Evolutionary conservation across 2,888 invertebrate species (phyloP).

Genomic region (Acanthopleura granulata): DNA sequence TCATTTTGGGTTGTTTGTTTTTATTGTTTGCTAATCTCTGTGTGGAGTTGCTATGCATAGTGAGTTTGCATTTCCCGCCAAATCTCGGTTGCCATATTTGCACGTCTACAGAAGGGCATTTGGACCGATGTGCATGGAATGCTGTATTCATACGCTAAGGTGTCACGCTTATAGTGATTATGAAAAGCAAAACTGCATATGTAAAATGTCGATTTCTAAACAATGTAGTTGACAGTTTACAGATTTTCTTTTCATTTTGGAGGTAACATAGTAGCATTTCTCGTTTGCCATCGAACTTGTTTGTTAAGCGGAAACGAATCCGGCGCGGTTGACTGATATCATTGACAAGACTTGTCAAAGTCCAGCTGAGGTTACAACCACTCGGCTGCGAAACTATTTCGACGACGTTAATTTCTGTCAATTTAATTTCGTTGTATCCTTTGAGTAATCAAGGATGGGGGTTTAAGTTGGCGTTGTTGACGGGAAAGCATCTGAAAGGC

Average conservation of each 20-base stretch:
- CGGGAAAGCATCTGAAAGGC: conserved; percentile 4
- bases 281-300: no score
- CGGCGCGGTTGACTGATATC: neutral
- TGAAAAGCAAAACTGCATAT: no score
- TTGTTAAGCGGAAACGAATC: neutral
- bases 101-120: neutral
- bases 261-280: no score
- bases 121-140: neutral
- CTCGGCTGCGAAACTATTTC: conserved; percentile 14
- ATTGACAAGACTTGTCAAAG: conserved; percentile 10
- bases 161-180: neutral
- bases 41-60: no score
- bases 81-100: conserved; percentile 13
- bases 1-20: no score
- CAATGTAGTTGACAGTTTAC: no score
- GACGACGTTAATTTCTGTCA: neutral
- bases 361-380: conserved; percentile 16
- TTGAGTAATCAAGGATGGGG: neutral
- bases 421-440: neutral
- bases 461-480: neutral
- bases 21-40: no score
- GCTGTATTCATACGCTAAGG: neutral
- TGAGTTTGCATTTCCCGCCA: conserved; percentile 3
- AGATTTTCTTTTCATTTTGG: no score
- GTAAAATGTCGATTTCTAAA: no score